Conservation (phyloP, 2,888 invertebrate genomes). For the Andrena marginata region DNA sequence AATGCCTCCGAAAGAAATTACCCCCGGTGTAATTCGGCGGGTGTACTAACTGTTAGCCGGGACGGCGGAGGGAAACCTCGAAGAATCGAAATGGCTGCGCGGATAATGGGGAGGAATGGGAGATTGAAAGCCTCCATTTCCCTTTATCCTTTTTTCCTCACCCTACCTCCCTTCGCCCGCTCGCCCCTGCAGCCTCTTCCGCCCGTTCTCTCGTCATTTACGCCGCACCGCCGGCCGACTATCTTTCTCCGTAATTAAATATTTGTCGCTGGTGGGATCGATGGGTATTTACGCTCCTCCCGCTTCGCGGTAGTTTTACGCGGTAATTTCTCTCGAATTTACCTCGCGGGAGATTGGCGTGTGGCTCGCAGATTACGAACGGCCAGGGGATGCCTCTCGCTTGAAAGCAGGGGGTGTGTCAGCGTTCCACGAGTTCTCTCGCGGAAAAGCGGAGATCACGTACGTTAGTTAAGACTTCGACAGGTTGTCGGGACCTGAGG, state of each 20-base stretch:
- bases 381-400: neutral
- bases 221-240: conserved; percentile 11
- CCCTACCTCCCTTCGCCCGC: neutral
- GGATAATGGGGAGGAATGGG: conserved; percentile 69
- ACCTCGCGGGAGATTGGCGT: neutral
- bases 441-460: conserved; percentile 55
- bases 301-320: conserved; percentile 1
- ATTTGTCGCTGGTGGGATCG: conserved; percentile 40
- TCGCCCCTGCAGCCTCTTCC: neutral
- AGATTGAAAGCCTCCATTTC: conserved; percentile 73
- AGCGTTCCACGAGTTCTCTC: neutral
- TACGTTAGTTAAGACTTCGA: conserved; percentile 72
- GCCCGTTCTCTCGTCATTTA: conserved; percentile 18
- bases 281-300: conserved; percentile 30
- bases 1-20: conserved; percentile 76
- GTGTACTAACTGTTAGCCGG: conserved; percentile 61
- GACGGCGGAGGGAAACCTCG: conserved; percentile 34
- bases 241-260: conserved; percentile 48
- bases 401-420: neutral
- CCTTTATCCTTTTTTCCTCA: conserved; percentile 39
- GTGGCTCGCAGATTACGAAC: neutral
- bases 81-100: conserved; percentile 67
- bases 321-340: neutral
- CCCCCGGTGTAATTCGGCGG: conserved; percentile 67
- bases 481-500: conserved; percentile 15